phyloP scores from a whole-genome alignment of 2,113 vertebrate species.

The Myotis davidii region DNA sequence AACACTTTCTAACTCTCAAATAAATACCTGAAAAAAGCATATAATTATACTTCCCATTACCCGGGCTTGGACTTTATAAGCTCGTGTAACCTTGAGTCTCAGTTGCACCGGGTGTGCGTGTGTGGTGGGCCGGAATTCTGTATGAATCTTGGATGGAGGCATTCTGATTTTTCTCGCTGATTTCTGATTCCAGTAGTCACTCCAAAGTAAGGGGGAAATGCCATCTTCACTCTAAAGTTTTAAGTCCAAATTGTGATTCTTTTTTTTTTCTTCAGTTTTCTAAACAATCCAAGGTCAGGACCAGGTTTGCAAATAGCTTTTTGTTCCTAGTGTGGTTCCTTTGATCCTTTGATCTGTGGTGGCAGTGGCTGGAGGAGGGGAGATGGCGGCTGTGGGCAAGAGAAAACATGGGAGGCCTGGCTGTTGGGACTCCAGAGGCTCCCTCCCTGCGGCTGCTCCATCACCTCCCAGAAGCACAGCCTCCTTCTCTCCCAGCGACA shows the following conservation, averaged over 20 bases:
- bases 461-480: not conserved
- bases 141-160: not conserved
- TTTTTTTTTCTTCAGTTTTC: not conserved
- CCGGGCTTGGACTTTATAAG: not conserved
- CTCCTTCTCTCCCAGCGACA: not conserved
- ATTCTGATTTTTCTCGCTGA: not conserved
- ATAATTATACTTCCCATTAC: not conserved
- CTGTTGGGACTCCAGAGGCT: not conserved
- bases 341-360: not conserved
- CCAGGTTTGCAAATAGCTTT: not conserved
- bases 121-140: not conserved
- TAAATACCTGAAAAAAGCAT: not conserved
- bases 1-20: conserved; percentile 5
- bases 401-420: not conserved
- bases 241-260: not conserved
- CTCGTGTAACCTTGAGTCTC: not conserved
- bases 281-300: not conserved
- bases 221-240: not conserved
- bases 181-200: not conserved
- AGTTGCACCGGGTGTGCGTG: not conserved
- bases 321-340: not conserved
- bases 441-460: not conserved
- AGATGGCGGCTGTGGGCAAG: not conserved
- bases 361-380: not conserved
- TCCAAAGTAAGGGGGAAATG: not conserved